phyloP scores from a whole-genome alignment of 2,113 vertebrate species.

The Oreochromis niloticus region DNA sequence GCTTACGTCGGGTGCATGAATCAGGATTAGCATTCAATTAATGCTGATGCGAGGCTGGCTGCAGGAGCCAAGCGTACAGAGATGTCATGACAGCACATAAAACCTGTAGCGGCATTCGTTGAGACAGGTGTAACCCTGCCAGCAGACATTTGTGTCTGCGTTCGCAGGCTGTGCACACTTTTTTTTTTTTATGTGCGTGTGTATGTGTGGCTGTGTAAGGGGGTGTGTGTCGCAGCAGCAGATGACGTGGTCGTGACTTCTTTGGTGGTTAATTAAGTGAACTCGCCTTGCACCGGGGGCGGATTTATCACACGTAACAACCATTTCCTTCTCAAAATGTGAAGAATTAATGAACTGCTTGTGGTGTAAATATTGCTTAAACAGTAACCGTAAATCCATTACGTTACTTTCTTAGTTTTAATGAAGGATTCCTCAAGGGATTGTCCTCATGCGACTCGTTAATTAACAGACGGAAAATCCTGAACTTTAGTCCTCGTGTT shows the following conservation, averaged over 20 bases:
- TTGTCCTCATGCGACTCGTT: neutral
- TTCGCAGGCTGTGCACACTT: no score
- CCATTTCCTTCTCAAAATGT: neutral
- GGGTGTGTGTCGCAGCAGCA: neutral
- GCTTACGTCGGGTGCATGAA: neutral
- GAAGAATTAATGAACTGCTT: neutral
- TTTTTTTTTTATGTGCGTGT: neutral
- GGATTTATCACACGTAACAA: neutral
- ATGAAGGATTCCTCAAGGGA: neutral
- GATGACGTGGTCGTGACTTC: constrained; percentile 1
- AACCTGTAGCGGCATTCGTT: neutral
- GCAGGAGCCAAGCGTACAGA: neutral
- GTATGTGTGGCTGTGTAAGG: accelerated
- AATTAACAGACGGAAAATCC: neutral
- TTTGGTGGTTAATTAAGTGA: constrained; percentile 14
- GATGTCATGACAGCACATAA: constrained; percentile 18
- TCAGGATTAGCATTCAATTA: constrained; percentile 48
- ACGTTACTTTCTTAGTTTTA: neutral
- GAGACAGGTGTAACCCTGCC: constrained; percentile 20
- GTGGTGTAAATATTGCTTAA: neutral
- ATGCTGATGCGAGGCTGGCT: constrained; percentile 2
- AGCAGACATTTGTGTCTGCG: neutral
- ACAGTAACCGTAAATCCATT: neutral
- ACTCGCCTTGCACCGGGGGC: neutral
- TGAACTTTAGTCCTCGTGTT: neutral